A percentile compares a stretch with the other conserved stretches of the same genome.
Evolutionary conservation across 2,797 vertebrate species (phyloP).

Genomic region (Oreortyx pictus): DNA sequence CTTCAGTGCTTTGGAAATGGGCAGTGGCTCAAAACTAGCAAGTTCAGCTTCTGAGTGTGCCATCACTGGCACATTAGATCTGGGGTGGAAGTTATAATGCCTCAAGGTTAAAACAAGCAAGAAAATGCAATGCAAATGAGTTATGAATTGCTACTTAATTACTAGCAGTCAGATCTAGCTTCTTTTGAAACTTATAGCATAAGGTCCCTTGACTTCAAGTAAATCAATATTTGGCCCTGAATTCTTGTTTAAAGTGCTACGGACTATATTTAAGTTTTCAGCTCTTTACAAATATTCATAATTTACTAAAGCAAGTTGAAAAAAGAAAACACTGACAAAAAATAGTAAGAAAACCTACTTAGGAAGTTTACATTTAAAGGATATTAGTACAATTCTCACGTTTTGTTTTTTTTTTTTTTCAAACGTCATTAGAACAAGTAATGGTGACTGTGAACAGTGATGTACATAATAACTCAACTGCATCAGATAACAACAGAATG

Average conservation of each 20-base stretch:
- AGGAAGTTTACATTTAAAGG: slow-evolving; percentile 12
- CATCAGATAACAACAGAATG: slow-evolving; percentile 67
- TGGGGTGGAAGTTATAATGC: not conserved
- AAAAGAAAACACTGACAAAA: not conserved
- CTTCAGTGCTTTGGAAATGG: slow-evolving; percentile 33
- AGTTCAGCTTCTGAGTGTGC: not conserved
- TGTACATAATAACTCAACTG: slow-evolving; percentile 62
- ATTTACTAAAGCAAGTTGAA: not conserved
- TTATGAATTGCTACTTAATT: slow-evolving; percentile 1
- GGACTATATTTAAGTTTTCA: not conserved
- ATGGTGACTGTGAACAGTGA: slow-evolving; percentile 68
- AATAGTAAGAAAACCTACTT: not conserved
- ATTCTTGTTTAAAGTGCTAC: not conserved
- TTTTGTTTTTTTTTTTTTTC: slow-evolving; percentile 24
- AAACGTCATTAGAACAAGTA: slow-evolving; percentile 66
- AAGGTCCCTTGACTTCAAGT: not conserved
- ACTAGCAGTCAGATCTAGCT: slow-evolving; percentile 3
- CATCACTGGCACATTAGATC: not conserved
- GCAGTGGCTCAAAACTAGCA: not conserved
- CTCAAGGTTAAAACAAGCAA: slow-evolving; percentile 44
- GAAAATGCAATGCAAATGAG: slow-evolving; percentile 31
- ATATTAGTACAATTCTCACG: slow-evolving; percentile 26
- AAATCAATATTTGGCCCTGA: slow-evolving; percentile 5
- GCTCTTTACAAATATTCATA: not conserved
- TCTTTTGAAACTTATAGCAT: not conserved